Base-by-base conservation (phyloP, 2,888 invertebrate species). In the Acronicta leporina region DNA sequence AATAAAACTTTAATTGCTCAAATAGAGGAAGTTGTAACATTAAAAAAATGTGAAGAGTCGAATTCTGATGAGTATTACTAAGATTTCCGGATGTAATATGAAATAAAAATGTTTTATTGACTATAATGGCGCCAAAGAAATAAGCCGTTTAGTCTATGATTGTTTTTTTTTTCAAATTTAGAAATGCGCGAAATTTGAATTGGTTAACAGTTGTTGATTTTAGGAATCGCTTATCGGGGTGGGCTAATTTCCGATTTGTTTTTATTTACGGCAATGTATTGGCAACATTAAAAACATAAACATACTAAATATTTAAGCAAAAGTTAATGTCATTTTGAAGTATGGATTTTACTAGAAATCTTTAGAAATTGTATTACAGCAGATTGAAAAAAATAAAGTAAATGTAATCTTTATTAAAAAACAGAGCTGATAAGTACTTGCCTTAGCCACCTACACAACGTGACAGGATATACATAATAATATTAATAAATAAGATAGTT, bases 61-160 rank as follows among this genome's bases (percentile, higher is more conserved):
- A 69, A 77, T 77, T 68, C 57, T 67, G 63, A 77, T 77, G 75
- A 74, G 66, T 69, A 43, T 70, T 62, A 58, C 50, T 57, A 63
- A 69, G 51, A 73, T 70, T 63, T 73, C 77, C 77, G 77, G 77
- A 73, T 64, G 66, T 63, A 48, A 54, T 59, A 62, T 64, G 51
- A 73, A 76, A 70, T 70, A 77, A 77, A 77, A 73, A 30, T 49
- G 60, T 77, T 77, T 77, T 77, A 77, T 67, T 77, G 73, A 73
- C 57, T 43, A 55, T 70, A 64, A 77, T 75, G 77, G 77, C 77
- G 73, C 70, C 67, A 60, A 60, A 57, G 61, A 73, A 76, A 72
- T 74, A 64, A 67, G 61, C 52, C 50, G 58, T 69, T 65, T 71
- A 64, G 66, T 74, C 64, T 73, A 63, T 65, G 72, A 61, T 63